Evolutionary conservation across 2,113 vertebrate species (phyloP), one percentile per base, ranked within the genome.

Genomic region (Zootoca vivipara): DNA sequence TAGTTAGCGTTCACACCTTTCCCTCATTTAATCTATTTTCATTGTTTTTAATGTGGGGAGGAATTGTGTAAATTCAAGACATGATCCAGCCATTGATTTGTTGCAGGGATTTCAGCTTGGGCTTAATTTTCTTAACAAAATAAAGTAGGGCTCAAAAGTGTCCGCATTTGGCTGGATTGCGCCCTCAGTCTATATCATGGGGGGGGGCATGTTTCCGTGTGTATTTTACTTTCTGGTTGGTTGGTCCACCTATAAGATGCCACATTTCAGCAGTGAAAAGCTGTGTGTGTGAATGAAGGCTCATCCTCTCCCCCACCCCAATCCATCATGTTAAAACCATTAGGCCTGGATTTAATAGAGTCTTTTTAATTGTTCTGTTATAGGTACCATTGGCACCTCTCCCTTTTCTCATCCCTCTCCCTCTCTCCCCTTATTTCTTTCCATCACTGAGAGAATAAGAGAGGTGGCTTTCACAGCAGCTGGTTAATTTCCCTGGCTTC

Each of bases 401-500:
- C 85, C 91, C 91, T 73, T 78, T 78, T 86, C 93, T 70, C 86
- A 90, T 95, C 93, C 91, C 90, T 52, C 87, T 81, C 78, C 38
- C 93, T 86, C 79, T 87, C 92, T 88, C 86, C 87, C 91, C 64
- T 94, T 42, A 28, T 95, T 87, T 89, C 89, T 95, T 91, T 89
- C 78, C 83, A 62, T 62, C 78, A 91, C 95, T 91, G 91, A 24
- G 96, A 96, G 95, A 96, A 95, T 3, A 94, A 93, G 96, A 96
- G 96, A 97, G 96, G 96, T 97, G 96, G 96, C 96, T 97, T 97
- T 95, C 96, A 96, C 96, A 97, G 97, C 97, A 97, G 97, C 97
- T 97, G 97, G 96, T 96, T 97, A 96, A 97, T 97, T 97, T 97
- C 97, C 97, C 97, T 97, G 96, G 97, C 96, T 97, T 96, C 97